Evolutionary conservation across 2,888 invertebrate species (phyloP).

Genomic region (Acleris emargana): DNA sequence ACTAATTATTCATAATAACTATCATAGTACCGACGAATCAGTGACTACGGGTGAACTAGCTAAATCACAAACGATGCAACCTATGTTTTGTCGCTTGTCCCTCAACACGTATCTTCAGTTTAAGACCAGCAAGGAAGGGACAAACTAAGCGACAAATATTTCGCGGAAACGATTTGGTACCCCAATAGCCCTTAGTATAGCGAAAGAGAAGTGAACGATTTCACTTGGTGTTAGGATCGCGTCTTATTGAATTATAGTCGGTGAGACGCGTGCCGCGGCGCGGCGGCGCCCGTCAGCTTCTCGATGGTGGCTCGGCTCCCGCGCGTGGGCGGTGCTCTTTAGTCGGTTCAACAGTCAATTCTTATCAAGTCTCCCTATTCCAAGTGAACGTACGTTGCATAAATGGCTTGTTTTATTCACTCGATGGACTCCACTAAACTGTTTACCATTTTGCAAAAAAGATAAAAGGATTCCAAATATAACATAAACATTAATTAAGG

Average conservation of each 20-base stretch:
- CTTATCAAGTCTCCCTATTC: constrained; percentile 53
- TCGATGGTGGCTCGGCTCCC: constrained; percentile 68
- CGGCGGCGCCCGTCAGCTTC: constrained; percentile 61
- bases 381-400: constrained; percentile 49
- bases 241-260: constrained; percentile 75
- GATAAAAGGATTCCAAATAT: no score
- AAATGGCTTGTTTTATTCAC: constrained; percentile 38
- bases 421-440: neutral
- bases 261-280: constrained; percentile 61
- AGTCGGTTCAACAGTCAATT: constrained; percentile 70
- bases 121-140: no score
- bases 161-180: neutral
- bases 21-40: no score
- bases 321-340: constrained; percentile 68
- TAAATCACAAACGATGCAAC: no score
- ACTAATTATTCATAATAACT: no score
- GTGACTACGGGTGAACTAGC: no score
- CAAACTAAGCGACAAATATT: no score
- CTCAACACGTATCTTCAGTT: no score
- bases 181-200: constrained; percentile 39
- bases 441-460: no score
- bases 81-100: no score
- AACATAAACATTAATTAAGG: constrained; percentile 47
- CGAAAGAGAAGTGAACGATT: constrained; percentile 59
- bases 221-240: constrained; percentile 62